A percentile compares a stretch with the other conserved stretches of the same genome.
Evolutionary conservation across 2,888 invertebrate species (phyloP).

Genomic region (Galerucella pusilla): DNA sequence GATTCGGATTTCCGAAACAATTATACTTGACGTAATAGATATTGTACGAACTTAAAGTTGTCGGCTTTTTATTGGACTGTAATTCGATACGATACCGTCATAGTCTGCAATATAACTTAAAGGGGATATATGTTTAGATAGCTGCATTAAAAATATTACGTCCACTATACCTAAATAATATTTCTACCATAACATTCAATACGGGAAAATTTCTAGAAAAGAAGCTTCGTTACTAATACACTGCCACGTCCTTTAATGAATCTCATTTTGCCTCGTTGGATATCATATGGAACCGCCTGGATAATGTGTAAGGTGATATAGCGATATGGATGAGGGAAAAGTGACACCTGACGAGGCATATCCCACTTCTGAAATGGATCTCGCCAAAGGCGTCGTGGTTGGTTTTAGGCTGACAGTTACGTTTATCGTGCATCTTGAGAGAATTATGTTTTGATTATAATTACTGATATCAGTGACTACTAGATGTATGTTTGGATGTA

Average conservation of each 20-base stretch:
- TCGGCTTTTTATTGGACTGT: too few species aligned
- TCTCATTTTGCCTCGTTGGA: constrained; percentile 24
- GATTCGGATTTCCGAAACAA: too few species aligned
- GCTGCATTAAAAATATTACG: too few species aligned
- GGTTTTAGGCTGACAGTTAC: constrained; percentile 9
- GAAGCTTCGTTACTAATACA: constrained; percentile 9
- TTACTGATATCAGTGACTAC: neutral
- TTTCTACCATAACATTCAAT: too few species aligned
- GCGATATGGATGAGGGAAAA: constrained; percentile 10
- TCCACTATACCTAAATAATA: too few species aligned
- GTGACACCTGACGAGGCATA: constrained; percentile 26
- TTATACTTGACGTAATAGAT: too few species aligned
- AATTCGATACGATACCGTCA: too few species aligned
- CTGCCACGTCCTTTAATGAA: constrained; percentile 17
- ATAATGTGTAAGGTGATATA: constrained; percentile 29
- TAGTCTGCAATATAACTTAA: too few species aligned
- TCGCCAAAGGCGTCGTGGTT: neutral
- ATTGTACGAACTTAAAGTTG: too few species aligned
- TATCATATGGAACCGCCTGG: constrained; percentile 29
- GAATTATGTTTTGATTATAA: constrained; percentile 3
- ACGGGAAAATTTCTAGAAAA: neutral
- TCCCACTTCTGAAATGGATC: constrained; percentile 20
- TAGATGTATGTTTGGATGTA: neutral
- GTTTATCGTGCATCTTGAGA: neutral
- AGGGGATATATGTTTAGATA: too few species aligned